phyloP scores from a whole-genome alignment of 1,140 invertebrate genomes.

The Dufourea novaeangliae region DNA sequence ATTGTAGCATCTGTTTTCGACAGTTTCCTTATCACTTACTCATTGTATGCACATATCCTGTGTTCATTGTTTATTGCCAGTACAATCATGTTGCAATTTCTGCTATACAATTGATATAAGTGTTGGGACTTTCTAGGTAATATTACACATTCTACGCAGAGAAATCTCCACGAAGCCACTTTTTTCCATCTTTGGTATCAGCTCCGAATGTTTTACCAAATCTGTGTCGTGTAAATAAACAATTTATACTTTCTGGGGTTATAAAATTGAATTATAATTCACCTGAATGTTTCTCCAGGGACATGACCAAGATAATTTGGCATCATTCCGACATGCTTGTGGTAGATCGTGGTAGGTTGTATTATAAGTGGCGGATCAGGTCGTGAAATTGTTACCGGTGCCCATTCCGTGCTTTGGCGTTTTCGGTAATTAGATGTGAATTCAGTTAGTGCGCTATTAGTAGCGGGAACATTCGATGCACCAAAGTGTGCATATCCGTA shows the following conservation, averaged over 20 bases:
- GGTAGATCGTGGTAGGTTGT: slow-evolving; percentile 84
- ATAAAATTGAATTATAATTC: slow-evolving; percentile 10
- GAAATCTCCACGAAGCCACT: slow-evolving; percentile 82
- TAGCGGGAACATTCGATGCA: slow-evolving; percentile 83
- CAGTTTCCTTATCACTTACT: background rate
- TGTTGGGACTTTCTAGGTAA: background rate
- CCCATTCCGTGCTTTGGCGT: slow-evolving; percentile 86
- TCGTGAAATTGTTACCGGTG: slow-evolving; percentile 83
- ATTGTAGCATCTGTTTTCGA: background rate
- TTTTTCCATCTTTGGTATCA: slow-evolving; percentile 86
- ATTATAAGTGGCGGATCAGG: slow-evolving; percentile 81
- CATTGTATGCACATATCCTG: background rate
- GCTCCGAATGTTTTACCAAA: slow-evolving; percentile 88
- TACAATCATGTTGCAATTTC: background rate
- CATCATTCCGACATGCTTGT: slow-evolving; percentile 86
- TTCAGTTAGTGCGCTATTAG: slow-evolving; percentile 85
- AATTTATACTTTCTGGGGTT: background rate
- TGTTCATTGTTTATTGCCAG: background rate
- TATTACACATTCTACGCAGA: slow-evolving; percentile 22
- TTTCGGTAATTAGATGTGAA: slow-evolving; percentile 87
- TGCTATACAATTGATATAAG: background rate
- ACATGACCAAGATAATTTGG: slow-evolving; percentile 89
- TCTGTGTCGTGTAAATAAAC: slow-evolving; percentile 73
- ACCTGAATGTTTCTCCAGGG: slow-evolving; percentile 86
- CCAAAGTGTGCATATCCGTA: slow-evolving; percentile 85